These are phyloP conservation scores for Sebastes hubbsi DNA, from an alignment of 2,797 vertebrate genomes.

Conservation along the genomic window DNA sequence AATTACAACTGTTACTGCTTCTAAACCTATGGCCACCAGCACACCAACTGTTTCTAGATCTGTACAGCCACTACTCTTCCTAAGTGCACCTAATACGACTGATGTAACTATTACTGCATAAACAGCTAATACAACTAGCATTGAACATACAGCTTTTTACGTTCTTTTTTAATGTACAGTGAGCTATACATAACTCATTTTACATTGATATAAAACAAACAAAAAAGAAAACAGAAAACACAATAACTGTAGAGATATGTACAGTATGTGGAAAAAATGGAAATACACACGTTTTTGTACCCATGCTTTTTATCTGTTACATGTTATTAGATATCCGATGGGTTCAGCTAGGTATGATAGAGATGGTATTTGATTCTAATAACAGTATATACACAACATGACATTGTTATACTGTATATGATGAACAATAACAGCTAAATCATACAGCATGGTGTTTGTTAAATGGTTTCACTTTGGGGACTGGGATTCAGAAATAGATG, in stretches of 20 bases:
- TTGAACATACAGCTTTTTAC: neutral
- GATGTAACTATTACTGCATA: neutral
- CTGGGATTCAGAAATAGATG: conserved; percentile 30
- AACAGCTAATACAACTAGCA: neutral
- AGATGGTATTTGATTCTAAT: conserved; percentile 3
- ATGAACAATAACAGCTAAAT: neutral
- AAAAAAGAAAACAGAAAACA: neutral
- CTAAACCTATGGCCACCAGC: neutral
- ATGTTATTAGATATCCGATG: neutral
- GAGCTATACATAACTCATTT: neutral
- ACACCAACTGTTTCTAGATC: neutral
- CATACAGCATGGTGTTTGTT: conserved; percentile 5
- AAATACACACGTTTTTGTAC: neutral
- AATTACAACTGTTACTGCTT: neutral
- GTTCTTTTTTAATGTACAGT: neutral
- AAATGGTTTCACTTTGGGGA: neutral
- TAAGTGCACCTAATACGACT: neutral
- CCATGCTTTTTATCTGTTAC: neutral
- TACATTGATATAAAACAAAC: neutral
- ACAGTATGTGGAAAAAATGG: no score
- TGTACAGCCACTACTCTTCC: neutral
- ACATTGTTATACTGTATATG: neutral
- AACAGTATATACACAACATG: neutral
- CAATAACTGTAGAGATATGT: neutral
- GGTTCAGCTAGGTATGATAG: neutral